Conservation (phyloP, 2,888 invertebrate genomes). For the Epinotia brunnichana region DNA sequence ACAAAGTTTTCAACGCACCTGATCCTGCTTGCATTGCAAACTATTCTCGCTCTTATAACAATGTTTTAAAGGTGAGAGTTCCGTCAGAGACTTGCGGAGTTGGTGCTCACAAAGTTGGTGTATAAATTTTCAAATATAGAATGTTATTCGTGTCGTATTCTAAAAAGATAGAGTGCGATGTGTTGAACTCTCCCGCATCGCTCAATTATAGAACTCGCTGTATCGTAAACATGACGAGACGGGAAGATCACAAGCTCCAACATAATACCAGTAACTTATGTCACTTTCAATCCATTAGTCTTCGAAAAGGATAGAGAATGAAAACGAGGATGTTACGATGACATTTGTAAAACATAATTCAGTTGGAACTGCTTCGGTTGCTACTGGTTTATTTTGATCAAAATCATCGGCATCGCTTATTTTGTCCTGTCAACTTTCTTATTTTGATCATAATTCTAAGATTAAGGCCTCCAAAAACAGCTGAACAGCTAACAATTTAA, state of each 20-base stretch:
- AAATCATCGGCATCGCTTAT: slow-evolving; percentile 9
- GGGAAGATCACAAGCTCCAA: slow-evolving; percentile 63
- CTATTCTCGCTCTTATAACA: slow-evolving; percentile 56
- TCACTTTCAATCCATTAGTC: slow-evolving; percentile 55
- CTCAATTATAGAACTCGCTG: slow-evolving; percentile 81
- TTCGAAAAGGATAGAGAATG: slow-evolving; percentile 59
- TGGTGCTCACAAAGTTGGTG: slow-evolving; percentile 72
- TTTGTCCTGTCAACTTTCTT: slow-evolving; percentile 8
- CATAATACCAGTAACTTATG: slow-evolving; percentile 59
- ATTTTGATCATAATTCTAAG: neutral
- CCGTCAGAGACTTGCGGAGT: slow-evolving; percentile 53
- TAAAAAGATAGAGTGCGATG: slow-evolving; percentile 84
- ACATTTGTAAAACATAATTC: slow-evolving; percentile 65
- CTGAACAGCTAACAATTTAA: too few relatives aligned
- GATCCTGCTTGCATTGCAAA: slow-evolving; percentile 48
- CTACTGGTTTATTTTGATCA: slow-evolving; percentile 24
- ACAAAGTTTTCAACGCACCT: slow-evolving; percentile 67
- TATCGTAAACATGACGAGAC: slow-evolving; percentile 70
- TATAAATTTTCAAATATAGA: slow-evolving; percentile 83
- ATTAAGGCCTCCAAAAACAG: neutral
- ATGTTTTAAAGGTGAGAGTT: slow-evolving; percentile 60
- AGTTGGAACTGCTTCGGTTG: slow-evolving; percentile 22
- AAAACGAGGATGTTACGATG: slow-evolving; percentile 62
- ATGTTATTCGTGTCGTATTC: slow-evolving; percentile 84
- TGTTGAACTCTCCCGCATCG: slow-evolving; percentile 84